Percentiles rank a stretch among this genome's conserved stretches.
Evolutionary conservation across 2,113 vertebrate species (phyloP).

Genomic region (Nicator chloris): DNA sequence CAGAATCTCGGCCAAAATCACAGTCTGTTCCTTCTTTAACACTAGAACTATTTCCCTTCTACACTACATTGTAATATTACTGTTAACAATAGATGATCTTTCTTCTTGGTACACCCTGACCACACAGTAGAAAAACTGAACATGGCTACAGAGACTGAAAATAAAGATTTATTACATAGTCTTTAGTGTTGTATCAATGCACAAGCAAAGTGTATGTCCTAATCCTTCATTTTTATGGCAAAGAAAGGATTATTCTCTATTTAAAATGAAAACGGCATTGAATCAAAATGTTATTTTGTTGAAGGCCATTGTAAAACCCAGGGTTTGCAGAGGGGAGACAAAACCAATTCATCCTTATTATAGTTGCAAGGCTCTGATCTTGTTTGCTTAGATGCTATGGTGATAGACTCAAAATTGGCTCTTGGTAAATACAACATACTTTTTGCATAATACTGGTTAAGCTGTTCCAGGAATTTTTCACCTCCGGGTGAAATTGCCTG

Average conservation of each 20-base stretch:
- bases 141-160: not conserved
- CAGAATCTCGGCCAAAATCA: not conserved
- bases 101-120: not conserved
- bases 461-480: constrained; percentile 67
- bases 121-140: not conserved
- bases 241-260: not conserved
- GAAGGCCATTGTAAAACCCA: constrained; percentile 44
- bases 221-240: not conserved
- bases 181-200: not conserved
- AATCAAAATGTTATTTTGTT: constrained; percentile 60
- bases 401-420: constrained; percentile 62
- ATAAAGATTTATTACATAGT: not conserved
- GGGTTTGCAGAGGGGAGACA: constrained; percentile 1
- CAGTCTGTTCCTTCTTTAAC: not conserved
- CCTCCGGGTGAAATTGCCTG: constrained; percentile 59
- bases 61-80: not conserved
- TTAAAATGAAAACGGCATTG: constrained; percentile 55
- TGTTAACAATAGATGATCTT: not conserved
- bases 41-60: not conserved
- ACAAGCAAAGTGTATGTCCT: not conserved
- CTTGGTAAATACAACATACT: constrained; percentile 59
- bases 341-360: constrained; percentile 67
- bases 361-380: constrained; percentile 65
- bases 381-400: constrained; percentile 59
- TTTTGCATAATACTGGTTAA: constrained; percentile 68